phyloP scores from a whole-genome alignment of 2,113 vertebrate genomes.

The Zosterops hypoxanthus region DNA sequence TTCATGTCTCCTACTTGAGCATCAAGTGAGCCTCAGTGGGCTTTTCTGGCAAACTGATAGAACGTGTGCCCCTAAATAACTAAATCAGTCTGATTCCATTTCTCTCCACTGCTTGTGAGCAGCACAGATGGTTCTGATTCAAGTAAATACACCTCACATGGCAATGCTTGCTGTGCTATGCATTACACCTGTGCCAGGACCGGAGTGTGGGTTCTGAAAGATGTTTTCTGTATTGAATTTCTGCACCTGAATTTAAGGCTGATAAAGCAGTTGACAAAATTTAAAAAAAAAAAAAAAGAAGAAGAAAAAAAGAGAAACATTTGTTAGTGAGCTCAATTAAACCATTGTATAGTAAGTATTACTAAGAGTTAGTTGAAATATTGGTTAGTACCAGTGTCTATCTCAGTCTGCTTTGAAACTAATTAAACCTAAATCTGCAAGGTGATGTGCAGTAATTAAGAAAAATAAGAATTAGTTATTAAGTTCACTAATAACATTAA shows the following conservation, averaged over 20 bases:
- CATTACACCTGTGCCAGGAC: background rate
- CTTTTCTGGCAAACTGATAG: background rate
- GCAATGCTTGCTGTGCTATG: rapidly evolving
- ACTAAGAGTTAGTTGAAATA: background rate
- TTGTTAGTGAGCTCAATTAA: background rate
- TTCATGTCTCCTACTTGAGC: background rate
- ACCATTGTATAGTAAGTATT: background rate
- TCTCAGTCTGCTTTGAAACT: background rate
- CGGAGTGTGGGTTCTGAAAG: background rate
- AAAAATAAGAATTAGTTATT: background rate
- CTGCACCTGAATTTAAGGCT: background rate
- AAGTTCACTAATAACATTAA: background rate
- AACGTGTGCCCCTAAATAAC: background rate
- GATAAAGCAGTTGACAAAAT: background rate
- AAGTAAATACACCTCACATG: background rate
- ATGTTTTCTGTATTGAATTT: background rate
- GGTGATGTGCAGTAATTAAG: background rate
- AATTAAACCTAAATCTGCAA: background rate
- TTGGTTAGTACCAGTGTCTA: background rate
- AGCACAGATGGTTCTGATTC: background rate
- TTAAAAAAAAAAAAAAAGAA: background rate
- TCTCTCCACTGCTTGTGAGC: background rate
- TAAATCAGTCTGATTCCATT: background rate
- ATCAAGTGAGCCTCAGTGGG: background rate
- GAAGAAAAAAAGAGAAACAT: background rate